These are phyloP conservation scores for Thymallus thymallus DNA, from an alignment of 2,113 vertebrate genomes.

Conservation along the genomic window DNA sequence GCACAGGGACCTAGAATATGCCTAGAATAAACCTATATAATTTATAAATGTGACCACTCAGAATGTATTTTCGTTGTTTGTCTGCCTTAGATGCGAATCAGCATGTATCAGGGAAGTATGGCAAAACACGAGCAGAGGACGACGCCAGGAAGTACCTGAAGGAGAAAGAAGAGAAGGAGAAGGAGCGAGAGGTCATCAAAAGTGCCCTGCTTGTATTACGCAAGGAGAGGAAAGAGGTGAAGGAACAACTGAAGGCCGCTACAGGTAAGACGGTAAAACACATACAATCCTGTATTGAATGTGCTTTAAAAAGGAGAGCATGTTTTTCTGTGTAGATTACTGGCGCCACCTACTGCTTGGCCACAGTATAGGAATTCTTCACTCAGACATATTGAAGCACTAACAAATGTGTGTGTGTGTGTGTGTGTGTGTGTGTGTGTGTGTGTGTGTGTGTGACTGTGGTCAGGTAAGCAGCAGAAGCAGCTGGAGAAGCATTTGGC, in stretches of 20 bases:
- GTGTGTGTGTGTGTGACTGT: neutral
- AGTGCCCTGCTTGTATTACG: conserved; percentile 77
- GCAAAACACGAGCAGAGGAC: conserved; percentile 94
- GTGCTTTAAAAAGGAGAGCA: neutral
- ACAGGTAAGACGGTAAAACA: conserved; percentile 71
- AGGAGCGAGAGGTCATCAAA: conserved; percentile 84
- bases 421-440: neutral
- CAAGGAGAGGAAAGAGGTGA: conserved; percentile 83
- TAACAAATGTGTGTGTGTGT: neutral
- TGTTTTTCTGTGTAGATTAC: neutral
- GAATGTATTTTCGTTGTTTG: too few species aligned
- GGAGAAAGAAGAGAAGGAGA: conserved; percentile 91
- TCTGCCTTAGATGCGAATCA: conserved; percentile 82
- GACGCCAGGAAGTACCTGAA: conserved; percentile 86
- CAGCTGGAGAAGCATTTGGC: conserved; percentile 77
- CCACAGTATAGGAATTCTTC: neutral
- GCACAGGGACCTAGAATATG: too few species aligned
- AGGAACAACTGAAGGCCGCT: conserved; percentile 78
- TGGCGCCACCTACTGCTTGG: conserved; percentile 4
- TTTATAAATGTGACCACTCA: too few species aligned
- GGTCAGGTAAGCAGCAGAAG: conserved; percentile 73
- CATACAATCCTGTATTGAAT: neutral
- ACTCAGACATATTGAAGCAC: neutral
- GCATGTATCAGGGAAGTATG: conserved; percentile 80
- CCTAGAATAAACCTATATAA: too few species aligned